Evolutionary conservation across 2,888 invertebrate genomes (phyloP), one percentile per base, ranked within the genome.

Genomic region (Mesoligia furuncula): DNA sequence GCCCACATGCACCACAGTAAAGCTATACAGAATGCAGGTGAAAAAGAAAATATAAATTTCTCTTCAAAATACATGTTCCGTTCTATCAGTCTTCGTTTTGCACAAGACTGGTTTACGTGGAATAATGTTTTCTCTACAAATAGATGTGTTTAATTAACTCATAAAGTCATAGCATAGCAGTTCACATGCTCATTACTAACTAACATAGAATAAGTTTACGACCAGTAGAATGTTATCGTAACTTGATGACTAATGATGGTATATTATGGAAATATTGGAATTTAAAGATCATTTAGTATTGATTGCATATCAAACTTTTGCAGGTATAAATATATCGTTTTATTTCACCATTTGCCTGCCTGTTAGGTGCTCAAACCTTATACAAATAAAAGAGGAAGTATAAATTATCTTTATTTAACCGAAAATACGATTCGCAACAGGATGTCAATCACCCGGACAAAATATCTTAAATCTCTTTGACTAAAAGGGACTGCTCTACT

Each of bases 101-200:
- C n/a, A 27, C 8, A 4, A 66, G 42, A 68, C 39, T 68, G 51
- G 62, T 62, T 61, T 57, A 31, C 27, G 36, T 67, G 24, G 51
- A 31, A 62, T 68, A 76, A 68, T 77, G 13, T 42, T 77, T 83
- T 77, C 15, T 65, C 57, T 57, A 24, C 51, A 77, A 64, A 77
- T 65, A 51, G 48, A 64, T 17, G n/a, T 69, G 59, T 36, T n/a
- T n/a, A n/a, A n/a, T n/a, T 57, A 51, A 3, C 61, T 42, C 42
- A 11, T 42, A 11, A 15, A 17, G 20, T 66, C 17, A 61, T 27
- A 36, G 24, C 17, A 61, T 27, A 36, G 24, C 13, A 13, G 24
- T 62, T 39, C 27, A 45, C 8, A 11, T 67, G 31, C 5, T 27
- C 15, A 9, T 20, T 45, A 8, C 11, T 31, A 51, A 59, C 24